Evolutionary conservation across 1,140 invertebrate species (phyloP).

Genomic region (Drosophila baimaii): DNA sequence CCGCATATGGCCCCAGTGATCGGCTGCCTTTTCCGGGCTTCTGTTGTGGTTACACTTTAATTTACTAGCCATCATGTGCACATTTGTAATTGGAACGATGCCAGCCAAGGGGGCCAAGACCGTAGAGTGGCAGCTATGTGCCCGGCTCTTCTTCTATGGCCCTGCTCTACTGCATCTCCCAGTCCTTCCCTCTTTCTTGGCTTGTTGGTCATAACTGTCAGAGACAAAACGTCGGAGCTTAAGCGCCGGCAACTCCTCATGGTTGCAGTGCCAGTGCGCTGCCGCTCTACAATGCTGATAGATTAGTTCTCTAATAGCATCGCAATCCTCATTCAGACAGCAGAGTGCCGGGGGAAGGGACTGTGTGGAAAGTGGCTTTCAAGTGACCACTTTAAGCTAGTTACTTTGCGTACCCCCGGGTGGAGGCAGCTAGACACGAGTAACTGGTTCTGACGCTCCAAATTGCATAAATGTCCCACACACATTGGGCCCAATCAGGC

Average conservation of each 20-base stretch:
- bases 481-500: neutral
- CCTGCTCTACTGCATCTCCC: slow-evolving; percentile 4
- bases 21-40: slow-evolving; percentile 18
- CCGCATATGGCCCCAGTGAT: slow-evolving; percentile 35
- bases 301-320: slow-evolving; percentile 62
- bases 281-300: slow-evolving; percentile 55
- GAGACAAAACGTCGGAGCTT: slow-evolving; percentile 41
- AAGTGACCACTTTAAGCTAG: slow-evolving; percentile 49
- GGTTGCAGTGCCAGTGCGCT: slow-evolving; percentile 10
- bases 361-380: slow-evolving; percentile 9
- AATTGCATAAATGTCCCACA: slow-evolving; percentile 29
- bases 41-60: slow-evolving; percentile 73
- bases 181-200: slow-evolving; percentile 13
- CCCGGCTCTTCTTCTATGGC: neutral
- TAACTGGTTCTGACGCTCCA: slow-evolving; percentile 5
- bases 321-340: slow-evolving; percentile 26
- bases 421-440: neutral
- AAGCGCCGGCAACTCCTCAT: slow-evolving; percentile 9
- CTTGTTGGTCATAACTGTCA: slow-evolving; percentile 66
- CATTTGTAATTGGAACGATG: slow-evolving; percentile 73
- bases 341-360: neutral
- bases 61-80: slow-evolving; percentile 73
- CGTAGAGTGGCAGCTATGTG: slow-evolving; percentile 32
- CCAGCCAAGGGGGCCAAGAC: slow-evolving; percentile 42
- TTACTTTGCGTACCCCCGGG: slow-evolving; percentile 14